Evolutionary conservation across 2,113 vertebrate species (phyloP).

Genomic region (Urocolius indicus): DNA sequence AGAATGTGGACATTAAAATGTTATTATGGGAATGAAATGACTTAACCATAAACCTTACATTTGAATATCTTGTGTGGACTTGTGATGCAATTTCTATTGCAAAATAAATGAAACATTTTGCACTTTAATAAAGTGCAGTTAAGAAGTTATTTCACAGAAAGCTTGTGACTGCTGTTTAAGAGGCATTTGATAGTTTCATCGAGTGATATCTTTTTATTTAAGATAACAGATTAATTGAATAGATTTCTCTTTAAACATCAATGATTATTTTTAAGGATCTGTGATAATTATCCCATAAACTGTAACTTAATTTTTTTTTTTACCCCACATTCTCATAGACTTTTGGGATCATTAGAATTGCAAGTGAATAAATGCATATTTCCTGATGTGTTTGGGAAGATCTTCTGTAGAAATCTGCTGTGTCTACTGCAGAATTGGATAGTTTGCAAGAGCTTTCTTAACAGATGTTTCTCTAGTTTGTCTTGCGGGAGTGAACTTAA

Average conservation of each 20-base stretch:
- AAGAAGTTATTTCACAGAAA: background rate
- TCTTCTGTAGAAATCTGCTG: background rate
- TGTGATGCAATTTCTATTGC: background rate
- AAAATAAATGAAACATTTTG: background rate
- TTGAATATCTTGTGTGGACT: background rate
- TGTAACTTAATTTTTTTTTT: background rate
- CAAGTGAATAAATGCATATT: background rate
- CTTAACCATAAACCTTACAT: background rate
- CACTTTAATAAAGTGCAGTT: background rate
- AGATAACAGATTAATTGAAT: background rate
- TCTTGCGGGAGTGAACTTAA: constrained; percentile 5
- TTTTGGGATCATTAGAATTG: background rate
- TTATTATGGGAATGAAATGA: background rate
- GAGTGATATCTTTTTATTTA: background rate
- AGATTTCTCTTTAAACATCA: background rate
- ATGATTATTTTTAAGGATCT: background rate
- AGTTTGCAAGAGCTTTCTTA: constrained; percentile 22
- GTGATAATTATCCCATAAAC: background rate
- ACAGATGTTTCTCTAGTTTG: background rate
- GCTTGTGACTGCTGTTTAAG: background rate
- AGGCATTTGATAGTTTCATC: background rate
- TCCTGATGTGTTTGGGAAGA: background rate
- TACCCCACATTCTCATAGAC: background rate
- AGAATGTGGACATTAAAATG: background rate
- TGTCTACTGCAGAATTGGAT: background rate